These are phyloP conservation scores for Tupaia chinensis DNA, from an alignment of 2,113 vertebrate species.

Conservation along the genomic window DNA sequence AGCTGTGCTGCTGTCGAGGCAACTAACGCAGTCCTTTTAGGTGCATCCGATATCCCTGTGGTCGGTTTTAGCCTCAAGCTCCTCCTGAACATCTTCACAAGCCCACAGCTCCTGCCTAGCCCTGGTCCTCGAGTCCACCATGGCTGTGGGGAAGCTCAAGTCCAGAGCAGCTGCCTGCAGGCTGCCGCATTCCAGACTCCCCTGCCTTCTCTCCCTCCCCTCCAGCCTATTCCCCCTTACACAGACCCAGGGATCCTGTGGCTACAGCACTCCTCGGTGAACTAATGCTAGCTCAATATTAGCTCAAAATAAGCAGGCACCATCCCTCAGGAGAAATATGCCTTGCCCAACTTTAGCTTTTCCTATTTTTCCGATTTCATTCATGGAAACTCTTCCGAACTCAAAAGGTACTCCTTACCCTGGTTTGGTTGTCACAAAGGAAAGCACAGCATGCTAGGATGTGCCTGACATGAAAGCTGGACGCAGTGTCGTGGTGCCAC, in stretches of 20 bases:
- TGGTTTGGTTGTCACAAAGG: background rate
- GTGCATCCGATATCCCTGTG: background rate
- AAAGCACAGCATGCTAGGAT: background rate
- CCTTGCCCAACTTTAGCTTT: background rate
- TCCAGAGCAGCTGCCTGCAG: background rate
- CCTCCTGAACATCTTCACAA: background rate
- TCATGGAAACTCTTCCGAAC: background rate
- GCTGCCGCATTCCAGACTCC: background rate
- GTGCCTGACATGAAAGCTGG: background rate
- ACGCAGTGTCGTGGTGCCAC: background rate
- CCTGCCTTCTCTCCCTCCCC: background rate
- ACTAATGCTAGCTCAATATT: background rate
- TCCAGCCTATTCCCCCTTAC: background rate
- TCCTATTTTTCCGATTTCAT: background rate
- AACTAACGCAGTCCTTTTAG: background rate
- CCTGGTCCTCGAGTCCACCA: rapidly evolving
- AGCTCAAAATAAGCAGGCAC: background rate
- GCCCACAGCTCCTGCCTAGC: background rate
- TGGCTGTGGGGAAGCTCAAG: background rate
- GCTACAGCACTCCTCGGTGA: background rate
- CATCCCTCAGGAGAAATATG: background rate
- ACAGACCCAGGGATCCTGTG: background rate
- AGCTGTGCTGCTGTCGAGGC: background rate
- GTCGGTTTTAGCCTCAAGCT: background rate
- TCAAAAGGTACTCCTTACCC: background rate